phyloP scores from a whole-genome alignment of 1,140 invertebrate genomes.

The Eriosoma lanigerum region DNA sequence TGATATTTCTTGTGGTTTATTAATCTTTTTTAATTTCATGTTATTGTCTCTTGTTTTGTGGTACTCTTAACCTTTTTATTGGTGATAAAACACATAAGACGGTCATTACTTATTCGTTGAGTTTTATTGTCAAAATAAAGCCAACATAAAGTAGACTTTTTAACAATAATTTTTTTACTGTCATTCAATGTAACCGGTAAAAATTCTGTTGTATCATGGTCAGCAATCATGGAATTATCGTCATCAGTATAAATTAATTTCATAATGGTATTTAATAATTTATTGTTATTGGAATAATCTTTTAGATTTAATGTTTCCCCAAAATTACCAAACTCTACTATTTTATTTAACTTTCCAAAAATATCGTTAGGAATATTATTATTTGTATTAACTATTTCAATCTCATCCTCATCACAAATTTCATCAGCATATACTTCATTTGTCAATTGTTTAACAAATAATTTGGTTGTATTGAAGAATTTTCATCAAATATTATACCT shows the following conservation, averaged over 20 bases:
- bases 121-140: neutral
- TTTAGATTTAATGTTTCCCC: neutral
- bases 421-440: neutral
- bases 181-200: neutral
- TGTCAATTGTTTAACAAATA: neutral
- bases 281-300: neutral
- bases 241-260: neutral
- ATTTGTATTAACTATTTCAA: neutral
- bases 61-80: too few relatives aligned
- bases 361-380: neutral
- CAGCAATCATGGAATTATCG: too few relatives aligned
- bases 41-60: too few relatives aligned
- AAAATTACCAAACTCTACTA: neutral
- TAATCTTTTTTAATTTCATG: too few relatives aligned
- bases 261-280: neutral
- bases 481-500: neutral
- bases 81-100: neutral
- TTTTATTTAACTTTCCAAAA: neutral
- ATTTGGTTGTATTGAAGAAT: neutral
- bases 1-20: too few relatives aligned
- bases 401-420: neutral
- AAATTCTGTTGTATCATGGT: too few relatives aligned
- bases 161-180: neutral
- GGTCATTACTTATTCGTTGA: neutral
- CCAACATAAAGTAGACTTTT: slow-evolving; percentile 1